These are phyloP conservation scores for Luidia sarsii DNA, from an alignment of 53 echinoderm and acorn worm genomes.

Conservation along the genomic window DNA sequence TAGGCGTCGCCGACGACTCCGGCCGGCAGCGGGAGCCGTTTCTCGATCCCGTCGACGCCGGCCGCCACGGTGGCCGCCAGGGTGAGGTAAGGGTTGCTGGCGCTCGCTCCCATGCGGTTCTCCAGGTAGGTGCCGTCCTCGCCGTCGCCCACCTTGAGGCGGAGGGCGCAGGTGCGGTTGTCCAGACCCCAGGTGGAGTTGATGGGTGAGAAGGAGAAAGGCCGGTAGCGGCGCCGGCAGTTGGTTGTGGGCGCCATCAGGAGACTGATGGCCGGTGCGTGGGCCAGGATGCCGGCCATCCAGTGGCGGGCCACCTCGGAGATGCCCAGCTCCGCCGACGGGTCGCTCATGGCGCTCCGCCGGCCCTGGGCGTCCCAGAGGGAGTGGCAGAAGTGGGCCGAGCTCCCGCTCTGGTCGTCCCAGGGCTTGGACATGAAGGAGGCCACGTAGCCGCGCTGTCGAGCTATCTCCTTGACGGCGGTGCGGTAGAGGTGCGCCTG, in stretches of 20 bases:
- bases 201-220: constrained; percentile 55
- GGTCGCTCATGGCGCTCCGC: constrained; percentile 51
- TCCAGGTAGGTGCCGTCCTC: constrained; percentile 74
- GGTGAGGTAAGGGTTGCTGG: constrained; percentile 72
- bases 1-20: constrained; percentile 58
- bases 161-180: constrained; percentile 64
- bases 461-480: constrained; percentile 76
- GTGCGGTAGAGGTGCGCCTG: constrained; percentile 71
- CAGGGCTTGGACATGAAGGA: constrained; percentile 90
- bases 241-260: constrained; percentile 68
- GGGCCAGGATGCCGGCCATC: constrained; percentile 78
- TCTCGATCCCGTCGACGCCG: constrained; percentile 68
- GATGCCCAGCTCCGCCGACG: constrained; percentile 36
- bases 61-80: constrained; percentile 70
- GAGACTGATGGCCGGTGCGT: constrained; percentile 60
- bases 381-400: constrained; percentile 82
- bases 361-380: constrained; percentile 70
- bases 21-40: constrained; percentile 61
- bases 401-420: constrained; percentile 58
- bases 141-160: constrained; percentile 58
- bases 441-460: constrained; percentile 68
- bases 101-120: constrained; percentile 75
- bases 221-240: constrained; percentile 53
- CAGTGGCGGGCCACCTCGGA: constrained; percentile 68
- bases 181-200: constrained; percentile 73